Conservation (phyloP, 1,140 invertebrate genomes). For the Sinonovacula constricta region DNA sequence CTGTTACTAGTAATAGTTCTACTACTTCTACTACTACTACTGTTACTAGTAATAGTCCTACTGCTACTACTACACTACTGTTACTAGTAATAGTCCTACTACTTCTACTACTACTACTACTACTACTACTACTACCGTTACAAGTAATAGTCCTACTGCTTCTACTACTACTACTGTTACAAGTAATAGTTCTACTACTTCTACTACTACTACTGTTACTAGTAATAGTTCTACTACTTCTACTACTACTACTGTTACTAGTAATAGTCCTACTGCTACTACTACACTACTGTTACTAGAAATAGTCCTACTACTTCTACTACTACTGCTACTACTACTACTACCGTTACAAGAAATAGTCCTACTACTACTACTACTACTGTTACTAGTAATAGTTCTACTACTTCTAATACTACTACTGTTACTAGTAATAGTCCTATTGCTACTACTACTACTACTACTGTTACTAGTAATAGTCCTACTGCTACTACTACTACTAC, state of each 20-base stretch:
- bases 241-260: no score
- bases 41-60: neutral
- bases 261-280: no score
- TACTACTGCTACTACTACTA: no score
- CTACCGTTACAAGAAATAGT: no score
- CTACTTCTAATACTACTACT: constrained; percentile 5
- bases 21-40: neutral
- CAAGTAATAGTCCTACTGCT: neutral
- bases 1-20: neutral
- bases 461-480: constrained; percentile 8
- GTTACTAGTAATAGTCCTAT: neutral
- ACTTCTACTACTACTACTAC: neutral
- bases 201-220: neutral
- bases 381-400: neutral
- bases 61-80: neutral
- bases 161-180: neutral
- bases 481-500: constrained; percentile 18
- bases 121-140: neutral
- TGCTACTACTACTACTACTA: constrained; percentile 8
- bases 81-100: neutral
- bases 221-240: no score
- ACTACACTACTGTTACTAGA: no score
- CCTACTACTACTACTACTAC: no score
- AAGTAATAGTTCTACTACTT: neutral
- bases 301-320: no score